Percentiles rank a stretch among this genome's conserved stretches.
Conservation (phyloP, 2,797 vertebrate species). For the Erpetoichthys calabaricus region DNA sequence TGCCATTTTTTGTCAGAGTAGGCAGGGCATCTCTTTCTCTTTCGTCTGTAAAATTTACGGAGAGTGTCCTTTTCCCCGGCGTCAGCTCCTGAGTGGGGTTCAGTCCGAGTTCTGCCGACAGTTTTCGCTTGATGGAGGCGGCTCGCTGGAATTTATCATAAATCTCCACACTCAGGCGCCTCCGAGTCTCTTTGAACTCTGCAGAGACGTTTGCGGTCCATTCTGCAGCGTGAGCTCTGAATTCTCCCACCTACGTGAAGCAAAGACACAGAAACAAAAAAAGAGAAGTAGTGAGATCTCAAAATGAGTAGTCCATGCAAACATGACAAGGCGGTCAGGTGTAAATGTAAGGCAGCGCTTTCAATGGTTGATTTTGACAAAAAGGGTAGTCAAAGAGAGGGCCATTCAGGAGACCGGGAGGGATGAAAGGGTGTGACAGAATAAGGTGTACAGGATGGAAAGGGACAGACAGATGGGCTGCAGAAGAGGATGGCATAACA, state of each 20-base stretch:
- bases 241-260: constrained; percentile 74
- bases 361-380: too few species aligned
- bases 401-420: too few species aligned
- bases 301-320: neutral
- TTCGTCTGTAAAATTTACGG: constrained; percentile 75
- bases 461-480: too few species aligned
- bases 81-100: constrained; percentile 79
- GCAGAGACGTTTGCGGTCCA: constrained; percentile 96
- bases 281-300: constrained; percentile 6
- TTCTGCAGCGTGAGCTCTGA: constrained; percentile 87
- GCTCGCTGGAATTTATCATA: constrained; percentile 94
- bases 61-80: constrained; percentile 80
- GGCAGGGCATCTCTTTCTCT: constrained; percentile 64
- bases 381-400: too few species aligned
- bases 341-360: too few species aligned
- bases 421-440: too few species aligned
- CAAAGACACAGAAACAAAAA: neutral
- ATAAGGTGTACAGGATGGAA: too few species aligned
- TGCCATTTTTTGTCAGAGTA: constrained; percentile 70
- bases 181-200: constrained; percentile 90
- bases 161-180: constrained; percentile 88
- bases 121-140: constrained; percentile 89
- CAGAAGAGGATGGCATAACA: too few species aligned
- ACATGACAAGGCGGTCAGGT: too few species aligned
- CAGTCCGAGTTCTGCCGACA: constrained; percentile 78